Conservation (phyloP, 2,797 vertebrate species). For the Microtus californicus region DNA sequence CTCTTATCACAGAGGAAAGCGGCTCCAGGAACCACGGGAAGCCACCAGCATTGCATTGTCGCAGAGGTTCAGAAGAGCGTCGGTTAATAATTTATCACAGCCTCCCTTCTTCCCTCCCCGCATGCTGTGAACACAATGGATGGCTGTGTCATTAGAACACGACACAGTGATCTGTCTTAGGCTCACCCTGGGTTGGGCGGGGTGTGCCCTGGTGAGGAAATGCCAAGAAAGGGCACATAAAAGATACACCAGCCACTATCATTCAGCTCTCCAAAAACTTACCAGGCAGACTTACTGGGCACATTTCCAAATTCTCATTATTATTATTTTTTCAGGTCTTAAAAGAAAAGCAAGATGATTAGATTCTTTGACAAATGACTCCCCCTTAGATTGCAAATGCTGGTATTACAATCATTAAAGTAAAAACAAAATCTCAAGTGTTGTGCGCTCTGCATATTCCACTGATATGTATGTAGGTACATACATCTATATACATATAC, state of each 20-base stretch:
- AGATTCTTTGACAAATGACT: conserved; percentile 66
- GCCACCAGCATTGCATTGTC: conserved; percentile 4
- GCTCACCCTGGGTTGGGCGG: background rate
- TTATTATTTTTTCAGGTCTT: background rate
- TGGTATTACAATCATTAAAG: conserved; percentile 57
- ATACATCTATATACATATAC: background rate
- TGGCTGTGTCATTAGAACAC: conserved; percentile 25
- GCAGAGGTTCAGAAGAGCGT: conserved; percentile 10
- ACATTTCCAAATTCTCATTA: conserved; percentile 62
- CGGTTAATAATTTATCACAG: conserved; percentile 55
- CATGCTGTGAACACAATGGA: background rate
- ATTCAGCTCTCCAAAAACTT: conserved; percentile 47
- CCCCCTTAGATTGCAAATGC: conserved; percentile 52
- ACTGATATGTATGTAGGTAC: background rate
- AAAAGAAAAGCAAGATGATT: conserved; percentile 32
- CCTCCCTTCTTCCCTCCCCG: conserved; percentile 47
- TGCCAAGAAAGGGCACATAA: conserved; percentile 13
- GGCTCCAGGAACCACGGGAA: conserved; percentile 39
- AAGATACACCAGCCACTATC: conserved; percentile 3
- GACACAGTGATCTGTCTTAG: conserved; percentile 15
- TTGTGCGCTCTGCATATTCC: conserved; percentile 49
- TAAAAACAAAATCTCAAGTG: conserved; percentile 65
- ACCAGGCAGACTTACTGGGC: conserved; percentile 56
- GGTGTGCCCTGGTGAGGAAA: background rate
- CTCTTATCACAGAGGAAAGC: conserved; percentile 29